Conservation (phyloP, 2,888 invertebrate genomes). For the Strigamia maritima region DNA sequence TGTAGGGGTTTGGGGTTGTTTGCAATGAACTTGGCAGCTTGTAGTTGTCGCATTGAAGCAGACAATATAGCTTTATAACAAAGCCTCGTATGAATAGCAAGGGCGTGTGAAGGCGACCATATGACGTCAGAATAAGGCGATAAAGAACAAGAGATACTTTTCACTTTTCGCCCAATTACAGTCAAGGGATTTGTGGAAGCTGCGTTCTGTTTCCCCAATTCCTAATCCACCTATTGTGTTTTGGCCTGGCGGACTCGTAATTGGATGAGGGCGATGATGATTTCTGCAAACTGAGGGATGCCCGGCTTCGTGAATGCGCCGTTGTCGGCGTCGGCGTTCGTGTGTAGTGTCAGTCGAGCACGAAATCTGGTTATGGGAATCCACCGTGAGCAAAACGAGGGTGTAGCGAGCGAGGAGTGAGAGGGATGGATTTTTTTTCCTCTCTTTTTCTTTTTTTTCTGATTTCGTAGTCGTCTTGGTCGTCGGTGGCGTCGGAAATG, state of each 20-base stretch:
- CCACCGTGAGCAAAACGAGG: background rate
- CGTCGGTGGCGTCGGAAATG: slow-evolving; percentile 12
- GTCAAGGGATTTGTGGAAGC: background rate
- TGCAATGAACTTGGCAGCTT: background rate
- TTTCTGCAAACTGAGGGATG: background rate
- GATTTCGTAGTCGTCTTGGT: background rate
- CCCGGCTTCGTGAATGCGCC: background rate
- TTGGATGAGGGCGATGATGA: background rate
- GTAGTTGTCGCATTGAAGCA: background rate
- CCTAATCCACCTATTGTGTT: background rate
- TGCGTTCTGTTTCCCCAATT: background rate
- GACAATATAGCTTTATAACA: background rate
- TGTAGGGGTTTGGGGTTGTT: background rate
- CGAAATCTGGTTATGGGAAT: slow-evolving; percentile 15
- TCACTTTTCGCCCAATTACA: background rate
- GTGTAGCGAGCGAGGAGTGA: no score
- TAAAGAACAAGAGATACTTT: background rate
- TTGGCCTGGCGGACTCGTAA: background rate
- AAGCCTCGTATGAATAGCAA: background rate
- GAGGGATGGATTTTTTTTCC: background rate
- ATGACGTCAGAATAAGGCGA: background rate
- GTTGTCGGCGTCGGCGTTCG: slow-evolving; percentile 2
- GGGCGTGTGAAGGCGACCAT: background rate
- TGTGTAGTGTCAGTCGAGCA: slow-evolving; percentile 9
- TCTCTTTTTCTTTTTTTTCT: background rate